These are phyloP conservation scores for Oreortyx pictus DNA, from an alignment of 2,797 vertebrate genomes.

Conservation along the genomic window DNA sequence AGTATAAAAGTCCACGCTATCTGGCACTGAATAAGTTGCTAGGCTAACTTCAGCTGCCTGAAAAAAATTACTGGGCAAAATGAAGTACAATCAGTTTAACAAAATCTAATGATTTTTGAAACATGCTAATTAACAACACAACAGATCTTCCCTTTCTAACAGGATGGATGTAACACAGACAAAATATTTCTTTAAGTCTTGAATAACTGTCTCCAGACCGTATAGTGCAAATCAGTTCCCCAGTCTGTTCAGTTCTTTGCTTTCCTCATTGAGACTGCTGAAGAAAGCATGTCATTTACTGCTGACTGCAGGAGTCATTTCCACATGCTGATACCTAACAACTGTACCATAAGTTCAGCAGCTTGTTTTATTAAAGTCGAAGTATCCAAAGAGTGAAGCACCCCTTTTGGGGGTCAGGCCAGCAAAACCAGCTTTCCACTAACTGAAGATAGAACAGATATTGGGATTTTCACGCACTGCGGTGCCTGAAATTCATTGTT, in stretches of 20 bases:
- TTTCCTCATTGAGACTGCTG: neutral
- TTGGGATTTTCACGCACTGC: neutral
- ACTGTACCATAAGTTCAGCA: slow-evolving; percentile 22
- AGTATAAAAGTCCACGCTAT: neutral
- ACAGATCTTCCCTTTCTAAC: neutral
- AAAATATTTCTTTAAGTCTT: neutral
- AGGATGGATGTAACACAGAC: neutral
- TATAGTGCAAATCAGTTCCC: neutral
- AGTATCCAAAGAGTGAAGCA: neutral
- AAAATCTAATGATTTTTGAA: neutral
- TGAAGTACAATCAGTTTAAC: neutral
- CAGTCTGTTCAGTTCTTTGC: neutral
- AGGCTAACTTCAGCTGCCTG: neutral
- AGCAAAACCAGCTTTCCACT: neutral
- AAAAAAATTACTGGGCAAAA: neutral
- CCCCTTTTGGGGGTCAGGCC: neutral
- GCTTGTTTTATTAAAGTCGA: slow-evolving; percentile 17
- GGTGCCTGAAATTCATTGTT: neutral
- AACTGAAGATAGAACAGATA: neutral
- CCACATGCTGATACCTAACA: neutral
- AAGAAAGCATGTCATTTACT: neutral
- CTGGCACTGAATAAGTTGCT: neutral
- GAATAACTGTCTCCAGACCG: neutral
- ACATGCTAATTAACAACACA: neutral
- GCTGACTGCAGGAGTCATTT: neutral